Base-by-base conservation (phyloP, 2,113 vertebrate species). In the Stegastes partitus region DNA sequence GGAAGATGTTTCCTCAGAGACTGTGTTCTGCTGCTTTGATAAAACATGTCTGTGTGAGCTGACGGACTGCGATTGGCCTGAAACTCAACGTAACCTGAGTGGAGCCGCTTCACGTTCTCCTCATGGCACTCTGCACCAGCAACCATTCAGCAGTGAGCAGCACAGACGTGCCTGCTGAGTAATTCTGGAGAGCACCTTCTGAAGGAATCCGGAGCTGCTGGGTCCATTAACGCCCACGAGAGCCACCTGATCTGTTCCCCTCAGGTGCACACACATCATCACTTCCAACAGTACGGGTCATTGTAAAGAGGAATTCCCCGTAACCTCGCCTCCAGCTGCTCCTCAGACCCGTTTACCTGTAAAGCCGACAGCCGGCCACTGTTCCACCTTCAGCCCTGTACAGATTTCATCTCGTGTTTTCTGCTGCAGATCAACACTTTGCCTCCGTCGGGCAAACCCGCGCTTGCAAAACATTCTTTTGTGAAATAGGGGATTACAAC, bases 261-360 rank as follows among this genome's bases (percentile, higher is more conserved):
- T 4, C 14, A 77, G 68, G 54, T 45, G 72, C 44, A 55, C 74
- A 59, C 1, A 4, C 70, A 57, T 65, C 51, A 11, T 63, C 34
- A 72, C 18, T 2, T 67, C 68, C 28, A 84, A 92, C 79, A 92
- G 64, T 74, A n/a, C 58, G 74, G 73, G 64, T 84, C 68, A 87
- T 91, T 91, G 91, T 91, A 65, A 63, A 5, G 74, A 89, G 80
- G 82, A 82, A 86, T 86, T 91, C 59, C 87, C 3, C 42, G 3
- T 14, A 51, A 47, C 70, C 42, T 79, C 63, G 53, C 62, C 42
- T 74, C 82, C 77, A 87, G 84, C 73, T 79, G 58, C 3, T 55
- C 23, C 25, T 74, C 49, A 54, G 55, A 50, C 31, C 64, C 61
- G 19, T 42, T 7, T 9, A 14, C 26, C 31, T n/a, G 37, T 16